Conservation (phyloP, 1,140 invertebrate genomes). For the Helicorthomorpha holstii region DNA sequence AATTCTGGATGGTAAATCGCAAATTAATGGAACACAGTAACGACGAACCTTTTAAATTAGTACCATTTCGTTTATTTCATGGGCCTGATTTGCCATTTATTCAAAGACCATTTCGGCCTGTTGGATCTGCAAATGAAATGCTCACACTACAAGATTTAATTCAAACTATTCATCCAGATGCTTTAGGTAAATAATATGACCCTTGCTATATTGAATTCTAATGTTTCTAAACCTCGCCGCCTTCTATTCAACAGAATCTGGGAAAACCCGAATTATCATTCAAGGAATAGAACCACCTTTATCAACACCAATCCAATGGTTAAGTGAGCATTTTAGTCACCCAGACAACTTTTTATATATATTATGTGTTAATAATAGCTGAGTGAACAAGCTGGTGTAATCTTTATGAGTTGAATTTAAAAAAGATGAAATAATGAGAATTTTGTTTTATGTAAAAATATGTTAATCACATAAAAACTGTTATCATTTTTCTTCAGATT, state of each 20-base stretch:
- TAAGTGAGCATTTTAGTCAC: conserved; percentile 93
- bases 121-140: conserved; percentile 19
- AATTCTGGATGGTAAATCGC: conserved; percentile 94
- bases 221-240: no score
- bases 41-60: conserved; percentile 70
- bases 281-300: conserved; percentile 76
- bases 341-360: conserved; percentile 95
- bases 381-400: no score
- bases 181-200: conserved; percentile 9
- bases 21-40: conserved; percentile 72
- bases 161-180: conserved; percentile 16
- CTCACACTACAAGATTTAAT: conserved; percentile 22
- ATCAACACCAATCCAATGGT: conserved; percentile 90
- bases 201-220: no score
- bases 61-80: conserved; percentile 74
- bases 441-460: no score
- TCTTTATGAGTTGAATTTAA: no score
- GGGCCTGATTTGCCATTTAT: conserved; percentile 22
- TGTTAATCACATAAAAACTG: no score
- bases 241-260: no score
- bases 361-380: conserved; percentile 14
- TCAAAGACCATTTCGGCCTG: conserved; percentile 26
- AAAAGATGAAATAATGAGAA: no score
- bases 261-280: conserved; percentile 40
- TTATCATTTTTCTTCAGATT: no score